Conservation (phyloP, 1,140 invertebrate species). For the Heliconius nattereri region DNA sequence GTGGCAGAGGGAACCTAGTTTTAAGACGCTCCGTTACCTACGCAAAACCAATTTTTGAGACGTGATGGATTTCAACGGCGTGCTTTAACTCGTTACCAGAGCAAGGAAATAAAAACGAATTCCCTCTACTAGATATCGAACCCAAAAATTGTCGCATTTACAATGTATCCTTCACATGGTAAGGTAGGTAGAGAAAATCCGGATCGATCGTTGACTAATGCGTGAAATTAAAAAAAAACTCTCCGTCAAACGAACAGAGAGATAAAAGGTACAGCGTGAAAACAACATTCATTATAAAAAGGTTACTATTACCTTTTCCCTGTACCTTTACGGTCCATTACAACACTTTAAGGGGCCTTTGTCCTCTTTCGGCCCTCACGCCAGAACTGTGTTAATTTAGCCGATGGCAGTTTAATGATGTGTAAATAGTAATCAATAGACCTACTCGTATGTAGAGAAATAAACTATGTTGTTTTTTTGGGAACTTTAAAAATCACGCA, state of each 20-base stretch:
- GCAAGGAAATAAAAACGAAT: background rate
- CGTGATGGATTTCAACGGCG: background rate
- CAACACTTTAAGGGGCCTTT: slow-evolving; percentile 28
- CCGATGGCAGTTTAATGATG: slow-evolving; percentile 45
- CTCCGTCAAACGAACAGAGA: background rate
- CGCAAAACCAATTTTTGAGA: background rate
- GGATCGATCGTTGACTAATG: background rate
- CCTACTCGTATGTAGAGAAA: slow-evolving; percentile 13
- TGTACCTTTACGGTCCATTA: slow-evolving; percentile 29
- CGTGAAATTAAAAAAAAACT: background rate
- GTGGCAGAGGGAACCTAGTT: too few species aligned
- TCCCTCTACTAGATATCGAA: too few species aligned
- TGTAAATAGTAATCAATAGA: slow-evolving; percentile 48
- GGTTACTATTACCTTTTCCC: slow-evolving; percentile 19
- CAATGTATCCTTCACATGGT: too few species aligned
- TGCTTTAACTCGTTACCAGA: background rate
- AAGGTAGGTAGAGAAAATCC: too few species aligned
- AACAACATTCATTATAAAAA: background rate
- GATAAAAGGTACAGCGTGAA: slow-evolving; percentile 1
- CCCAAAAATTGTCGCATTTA: too few species aligned
- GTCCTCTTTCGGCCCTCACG: slow-evolving; percentile 20
- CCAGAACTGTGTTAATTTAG: slow-evolving; percentile 45
- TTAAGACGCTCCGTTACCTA: too few species aligned
- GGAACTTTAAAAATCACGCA: background rate
- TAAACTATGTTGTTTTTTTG: background rate